phyloP scores from a whole-genome alignment of 2,888 invertebrate genomes.

The Artemia sp. region DNA sequence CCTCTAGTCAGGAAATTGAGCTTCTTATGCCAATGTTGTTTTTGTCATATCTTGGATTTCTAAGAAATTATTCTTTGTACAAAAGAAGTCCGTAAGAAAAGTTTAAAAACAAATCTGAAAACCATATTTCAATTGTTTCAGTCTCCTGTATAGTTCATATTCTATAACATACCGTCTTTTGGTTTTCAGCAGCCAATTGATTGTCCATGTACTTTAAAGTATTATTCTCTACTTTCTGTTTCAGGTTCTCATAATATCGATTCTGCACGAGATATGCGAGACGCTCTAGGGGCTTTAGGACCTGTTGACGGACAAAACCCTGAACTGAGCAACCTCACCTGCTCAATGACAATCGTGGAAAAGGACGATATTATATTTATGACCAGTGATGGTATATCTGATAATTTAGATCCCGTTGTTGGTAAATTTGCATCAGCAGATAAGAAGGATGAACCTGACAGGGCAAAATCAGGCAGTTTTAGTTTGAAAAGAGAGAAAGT shows the following conservation, averaged over 20 bases:
- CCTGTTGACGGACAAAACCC: conserved; percentile 69
- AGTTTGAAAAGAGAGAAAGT: conserved; percentile 18
- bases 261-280: conserved; percentile 67
- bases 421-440: conserved; percentile 53
- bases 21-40: too few relatives aligned
- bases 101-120: too few relatives aligned
- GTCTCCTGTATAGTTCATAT: neutral
- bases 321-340: conserved; percentile 67
- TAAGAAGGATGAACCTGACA: conserved; percentile 24
- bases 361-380: conserved; percentile 65
- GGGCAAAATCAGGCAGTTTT: neutral
- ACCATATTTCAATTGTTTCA: neutral
- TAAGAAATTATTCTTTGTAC: too few relatives aligned
- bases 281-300: conserved; percentile 69
- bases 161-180: neutral
- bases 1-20: too few relatives aligned
- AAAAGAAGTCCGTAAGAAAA: too few relatives aligned
- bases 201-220: conserved; percentile 1
- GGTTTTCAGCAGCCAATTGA: neutral
- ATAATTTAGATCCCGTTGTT: conserved; percentile 80
- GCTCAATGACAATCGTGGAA: conserved; percentile 61
- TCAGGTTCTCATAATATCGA: conserved; percentile 62
- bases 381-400: conserved; percentile 74
- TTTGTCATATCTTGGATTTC: too few relatives aligned
- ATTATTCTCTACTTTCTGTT: conserved; percentile 12